Base-by-base conservation (phyloP, 2,113 vertebrate genomes). In the Eubucco bourcierii region DNA sequence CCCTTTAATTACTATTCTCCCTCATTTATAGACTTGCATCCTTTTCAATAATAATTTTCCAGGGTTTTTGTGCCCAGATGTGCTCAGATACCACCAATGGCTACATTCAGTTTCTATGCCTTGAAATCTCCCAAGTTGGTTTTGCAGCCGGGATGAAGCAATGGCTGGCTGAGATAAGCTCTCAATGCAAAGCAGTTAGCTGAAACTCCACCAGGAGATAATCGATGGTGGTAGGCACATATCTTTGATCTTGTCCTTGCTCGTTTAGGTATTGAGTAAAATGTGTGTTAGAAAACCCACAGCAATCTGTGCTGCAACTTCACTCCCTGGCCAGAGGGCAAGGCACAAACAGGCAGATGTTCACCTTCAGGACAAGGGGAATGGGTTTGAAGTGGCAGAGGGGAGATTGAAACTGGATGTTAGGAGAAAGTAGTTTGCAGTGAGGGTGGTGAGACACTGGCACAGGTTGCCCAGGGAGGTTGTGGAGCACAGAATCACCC, bases 131-230 rank as follows among this genome's bases (percentile, higher is more conserved):
- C 73, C 77, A 50, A 85, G 52, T 18, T 34, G 46, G 28, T 88
- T 4, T 27, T 56, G 3, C 1, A 6, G 44, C 8, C 52, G 58
- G 41, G 68, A 64, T 87, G 88, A 78, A 67, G 80, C 61, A 93
- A 92, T 28, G 19, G 15, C 58, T 77, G 64, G 64, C 46, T 92
- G 80, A 86, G 65, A 80, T 90, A 77, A 75, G 41, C 37, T 37
- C 47, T 77, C 84, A 72, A 55, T 84, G 73, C 73, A 86, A 90
- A 93, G 53, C 88, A 90, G 58, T 71, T 56, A 84, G n/a, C 68
- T 84, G 80, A 41, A 86, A 88, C 41, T 41, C 52, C 63, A 31
- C 12, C 9, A 31, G 68, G n/a, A 91, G 80, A 46, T 77, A 64
- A 92, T 52, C 3, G 0, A 0, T 55, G 79, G 13, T 64, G 68